phyloP scores from a whole-genome alignment of 2,888 invertebrate species.

The Mythimna vitellina region DNA sequence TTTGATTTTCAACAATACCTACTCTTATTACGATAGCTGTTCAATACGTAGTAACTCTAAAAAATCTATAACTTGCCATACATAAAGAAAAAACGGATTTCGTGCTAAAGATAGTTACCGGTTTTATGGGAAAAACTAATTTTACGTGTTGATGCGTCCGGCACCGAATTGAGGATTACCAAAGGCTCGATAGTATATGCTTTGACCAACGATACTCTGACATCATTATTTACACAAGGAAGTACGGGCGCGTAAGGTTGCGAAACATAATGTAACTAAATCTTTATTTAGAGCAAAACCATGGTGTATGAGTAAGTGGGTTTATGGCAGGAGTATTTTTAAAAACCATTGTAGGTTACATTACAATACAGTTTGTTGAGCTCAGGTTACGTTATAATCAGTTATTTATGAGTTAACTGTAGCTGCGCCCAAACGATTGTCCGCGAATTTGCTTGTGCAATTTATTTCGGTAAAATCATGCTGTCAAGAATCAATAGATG shows the following conservation, averaged over 20 bases:
- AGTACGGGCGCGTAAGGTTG: slow-evolving; percentile 76
- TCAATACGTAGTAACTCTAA: not conserved
- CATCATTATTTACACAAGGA: slow-evolving; percentile 86
- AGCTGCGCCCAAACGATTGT: slow-evolving; percentile 56
- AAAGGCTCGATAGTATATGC: slow-evolving; percentile 63
- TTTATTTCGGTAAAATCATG: slow-evolving; percentile 55
- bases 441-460: slow-evolving; percentile 59
- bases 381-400: slow-evolving; percentile 58
- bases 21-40: not conserved
- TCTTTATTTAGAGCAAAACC: slow-evolving; percentile 81
- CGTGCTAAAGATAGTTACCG: not conserved
- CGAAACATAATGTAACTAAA: slow-evolving; percentile 77
- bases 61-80: not conserved
- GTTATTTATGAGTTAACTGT: slow-evolving; percentile 57
- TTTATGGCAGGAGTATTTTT: slow-evolving; percentile 81
- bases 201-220: slow-evolving; percentile 68
- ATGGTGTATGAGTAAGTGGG: slow-evolving; percentile 79
- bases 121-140: slow-evolving; percentile 39
- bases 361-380: slow-evolving; percentile 47
- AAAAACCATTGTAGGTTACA: slow-evolving; percentile 68
- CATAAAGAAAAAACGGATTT: not conserved
- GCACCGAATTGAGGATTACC: slow-evolving; percentile 64
- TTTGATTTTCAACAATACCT: not conserved
- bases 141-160: slow-evolving; percentile 60
- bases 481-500: slow-evolving; percentile 59